These are phyloP conservation scores for Lepus oiostolus DNA, from an alignment of 2,797 vertebrate genomes.

Conservation along the genomic window DNA sequence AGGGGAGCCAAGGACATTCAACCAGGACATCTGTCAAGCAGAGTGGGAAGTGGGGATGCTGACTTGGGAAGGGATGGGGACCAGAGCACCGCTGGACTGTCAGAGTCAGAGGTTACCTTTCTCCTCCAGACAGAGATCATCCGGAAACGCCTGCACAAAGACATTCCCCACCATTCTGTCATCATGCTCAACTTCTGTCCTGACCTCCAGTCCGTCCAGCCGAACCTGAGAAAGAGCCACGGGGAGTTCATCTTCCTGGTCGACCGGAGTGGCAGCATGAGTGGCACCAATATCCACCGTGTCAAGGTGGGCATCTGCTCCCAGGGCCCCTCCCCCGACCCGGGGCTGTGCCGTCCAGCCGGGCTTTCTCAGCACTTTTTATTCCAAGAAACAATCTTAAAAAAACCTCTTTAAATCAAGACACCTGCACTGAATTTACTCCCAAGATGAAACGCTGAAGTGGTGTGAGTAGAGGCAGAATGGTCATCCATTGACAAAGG, in stretches of 20 bases:
- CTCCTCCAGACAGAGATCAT: conserved; percentile 93
- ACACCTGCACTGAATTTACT: conserved; percentile 25
- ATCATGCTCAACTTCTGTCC: conserved; percentile 98
- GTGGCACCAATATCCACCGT: conserved; percentile 89
- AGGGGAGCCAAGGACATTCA: neutral
- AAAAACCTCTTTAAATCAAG: conserved; percentile 39
- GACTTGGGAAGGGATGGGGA: neutral
- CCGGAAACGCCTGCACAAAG: conserved; percentile 95
- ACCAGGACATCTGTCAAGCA: neutral
- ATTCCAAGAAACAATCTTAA: neutral
- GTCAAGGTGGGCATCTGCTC: conserved; percentile 91
- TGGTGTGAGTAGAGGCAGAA: neutral
- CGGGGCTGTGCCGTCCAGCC: neutral
- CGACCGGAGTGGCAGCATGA: conserved; percentile 96
- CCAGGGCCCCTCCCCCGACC: neutral
- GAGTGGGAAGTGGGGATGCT: neutral
- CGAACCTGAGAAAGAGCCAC: conserved; percentile 92
- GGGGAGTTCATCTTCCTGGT: conserved; percentile 98
- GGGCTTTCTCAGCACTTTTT: neutral
- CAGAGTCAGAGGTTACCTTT: conserved; percentile 30
- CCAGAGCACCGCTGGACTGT: neutral
- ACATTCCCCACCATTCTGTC: conserved; percentile 96
- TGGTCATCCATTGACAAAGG: neutral
- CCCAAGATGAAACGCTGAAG: conserved; percentile 9
- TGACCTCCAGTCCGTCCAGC: conserved; percentile 91